Evolutionary conservation across 1,140 invertebrate species (phyloP), one percentile per base, ranked within the genome.

Genomic region (Calliphora vicina): DNA sequence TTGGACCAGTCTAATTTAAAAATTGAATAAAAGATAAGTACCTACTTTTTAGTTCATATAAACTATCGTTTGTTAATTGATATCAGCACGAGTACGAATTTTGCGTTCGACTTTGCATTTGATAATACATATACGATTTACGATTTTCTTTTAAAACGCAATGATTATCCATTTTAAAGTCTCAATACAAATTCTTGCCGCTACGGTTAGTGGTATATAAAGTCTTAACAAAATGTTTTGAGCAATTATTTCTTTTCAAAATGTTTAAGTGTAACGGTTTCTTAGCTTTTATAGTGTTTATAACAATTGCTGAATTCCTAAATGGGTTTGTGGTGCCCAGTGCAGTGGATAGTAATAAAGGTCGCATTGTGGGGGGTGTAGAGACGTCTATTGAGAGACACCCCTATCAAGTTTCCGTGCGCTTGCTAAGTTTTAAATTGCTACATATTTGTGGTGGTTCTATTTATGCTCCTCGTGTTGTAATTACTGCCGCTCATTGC

Each of bases 401-500:
- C 82, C 89, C 90, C 0, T 88, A 91, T 61, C 90, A 91, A 72
- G 88, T 85, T 8, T 89, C 88, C 13, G 84, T 88, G 78, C 87
- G 87, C 67, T 83, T 84, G 67, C 74, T 87, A n/a, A 86, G 82
- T 2, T 85, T 82, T 4, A 27, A 17, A 5, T 50, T 9, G 0
- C 26, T 84, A 25, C 83, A 84, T 29, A 82, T 84, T 57, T 92
- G 92, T 84, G 93, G 92, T 0, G 92, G 92, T 2, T 91, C 91
- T 0, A 87, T 94, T n/a, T 92, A 93, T 71, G 91, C 91, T 1
- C 90, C 91, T 0, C 86, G 87, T 2, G 91, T 92, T 13, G 91
- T 93, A 13, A 29, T 94, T 1, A 93, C 93, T 0, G 93, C 93
- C 1, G 93, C 93, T 0, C 93, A 94, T 84, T 94, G 93, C 80